Evolutionary conservation across 30 jellyfish, hydroid and myxozoan genomes (phyloP).

Genomic region (Morbakka virulenta): DNA sequence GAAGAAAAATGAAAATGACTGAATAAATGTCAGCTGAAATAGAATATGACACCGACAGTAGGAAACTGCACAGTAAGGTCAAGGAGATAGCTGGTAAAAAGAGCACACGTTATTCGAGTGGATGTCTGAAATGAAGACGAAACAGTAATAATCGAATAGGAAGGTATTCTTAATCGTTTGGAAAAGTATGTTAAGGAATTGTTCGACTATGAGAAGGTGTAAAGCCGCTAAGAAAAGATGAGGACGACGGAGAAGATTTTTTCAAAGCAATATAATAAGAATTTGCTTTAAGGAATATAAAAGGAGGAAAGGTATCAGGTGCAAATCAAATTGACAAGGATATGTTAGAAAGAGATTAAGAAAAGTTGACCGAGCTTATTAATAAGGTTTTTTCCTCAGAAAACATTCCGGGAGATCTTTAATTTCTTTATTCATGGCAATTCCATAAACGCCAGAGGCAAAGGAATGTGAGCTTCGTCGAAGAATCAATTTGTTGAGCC

Average conservation of each 20-base stretch:
- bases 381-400: slow-evolving; percentile 1
- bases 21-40: slow-evolving; percentile 8
- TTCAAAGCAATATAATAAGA: background rate
- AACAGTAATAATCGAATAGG: slow-evolving; percentile 13
- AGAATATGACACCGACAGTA: background rate
- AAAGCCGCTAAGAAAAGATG: slow-evolving; percentile 6
- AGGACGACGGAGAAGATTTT: slow-evolving; percentile 10
- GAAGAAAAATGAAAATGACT: slow-evolving; percentile 35
- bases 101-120: slow-evolving; percentile 1
- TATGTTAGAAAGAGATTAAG: slow-evolving; percentile 1
- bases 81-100: slow-evolving; percentile 27
- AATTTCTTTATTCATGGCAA: slow-evolving; percentile 8
- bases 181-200: slow-evolving; percentile 36
- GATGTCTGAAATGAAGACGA: slow-evolving; percentile 45
- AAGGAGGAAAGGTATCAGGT: slow-evolving; percentile 16
- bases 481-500: slow-evolving; percentile 19
- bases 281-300: slow-evolving; percentile 2
- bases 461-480: slow-evolving; percentile 22
- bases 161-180: slow-evolving; percentile 20
- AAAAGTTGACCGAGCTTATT: slow-evolving; percentile 4
- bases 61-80: slow-evolving; percentile 15
- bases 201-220: slow-evolving; percentile 19
- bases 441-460: slow-evolving; percentile 23
- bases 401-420: slow-evolving; percentile 14
- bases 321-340: slow-evolving; percentile 6